A percentile compares a stretch with the other conserved stretches of the same genome.
phyloP scores from a whole-genome alignment of 2,888 invertebrate species.

The Drosophila birchii region DNA sequence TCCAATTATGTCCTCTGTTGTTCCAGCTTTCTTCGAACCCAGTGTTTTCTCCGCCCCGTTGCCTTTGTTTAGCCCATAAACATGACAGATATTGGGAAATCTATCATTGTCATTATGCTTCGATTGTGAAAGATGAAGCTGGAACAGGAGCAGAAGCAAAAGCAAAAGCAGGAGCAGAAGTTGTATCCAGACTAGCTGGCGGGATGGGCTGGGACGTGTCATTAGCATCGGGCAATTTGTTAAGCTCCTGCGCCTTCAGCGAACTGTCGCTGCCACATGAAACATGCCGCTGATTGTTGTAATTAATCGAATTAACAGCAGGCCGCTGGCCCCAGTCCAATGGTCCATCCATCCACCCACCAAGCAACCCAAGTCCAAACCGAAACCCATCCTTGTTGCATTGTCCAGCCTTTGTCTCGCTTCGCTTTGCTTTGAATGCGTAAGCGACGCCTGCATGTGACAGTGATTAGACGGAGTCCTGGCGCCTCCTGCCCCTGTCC shows the following conservation, averaged over 20 bases:
- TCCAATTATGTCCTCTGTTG: slow-evolving; percentile 74
- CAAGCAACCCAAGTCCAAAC: slow-evolving; percentile 11
- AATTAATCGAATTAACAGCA: slow-evolving; percentile 84
- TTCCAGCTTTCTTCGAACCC: slow-evolving; percentile 6
- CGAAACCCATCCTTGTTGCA: not conserved
- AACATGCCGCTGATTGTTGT: slow-evolving; percentile 84
- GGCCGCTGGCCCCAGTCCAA: slow-evolving; percentile 40
- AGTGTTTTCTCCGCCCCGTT: slow-evolving; percentile 20
- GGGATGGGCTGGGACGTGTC: slow-evolving; percentile 42
- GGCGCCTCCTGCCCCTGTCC: slow-evolving; percentile 33
- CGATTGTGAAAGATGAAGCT: slow-evolving; percentile 75
- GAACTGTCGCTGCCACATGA: slow-evolving; percentile 61
- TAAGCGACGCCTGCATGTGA: slow-evolving; percentile 82
- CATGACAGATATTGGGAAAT: slow-evolving; percentile 85
- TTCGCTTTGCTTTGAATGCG: slow-evolving; percentile 70
- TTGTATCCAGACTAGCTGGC: not conserved
- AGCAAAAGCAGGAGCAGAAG: slow-evolving; percentile 13
- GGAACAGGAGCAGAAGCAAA: slow-evolving; percentile 2
- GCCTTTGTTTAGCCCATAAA: slow-evolving; percentile 74
- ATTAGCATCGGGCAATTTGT: slow-evolving; percentile 77
- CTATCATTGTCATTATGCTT: slow-evolving; percentile 85
- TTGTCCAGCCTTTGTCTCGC: slow-evolving; percentile 66
- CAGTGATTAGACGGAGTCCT: slow-evolving; percentile 82
- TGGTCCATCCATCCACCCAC: not conserved
- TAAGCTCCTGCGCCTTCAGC: slow-evolving; percentile 50